Evolutionary conservation across 2,888 invertebrate genomes (phyloP).

Genomic region (Scaptomyza flava): DNA sequence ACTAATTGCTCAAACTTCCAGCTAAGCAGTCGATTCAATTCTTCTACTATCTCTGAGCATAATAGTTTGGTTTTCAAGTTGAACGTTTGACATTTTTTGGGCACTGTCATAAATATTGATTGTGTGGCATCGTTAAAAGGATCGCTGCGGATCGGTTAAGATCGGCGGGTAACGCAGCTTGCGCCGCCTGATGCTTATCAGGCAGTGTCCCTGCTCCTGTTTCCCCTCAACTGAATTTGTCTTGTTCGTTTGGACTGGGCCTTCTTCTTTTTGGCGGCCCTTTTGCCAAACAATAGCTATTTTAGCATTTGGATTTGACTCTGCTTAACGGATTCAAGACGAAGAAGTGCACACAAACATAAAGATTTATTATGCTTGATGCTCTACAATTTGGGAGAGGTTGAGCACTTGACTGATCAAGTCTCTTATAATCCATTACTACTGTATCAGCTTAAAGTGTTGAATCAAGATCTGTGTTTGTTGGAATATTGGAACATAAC

Average conservation of each 20-base stretch:
- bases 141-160: slow-evolving; percentile 45
- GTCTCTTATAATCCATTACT: too few species aligned
- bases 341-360: slow-evolving; percentile 40
- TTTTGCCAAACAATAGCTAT: slow-evolving; percentile 68
- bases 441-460: too few species aligned
- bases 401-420: too few species aligned
- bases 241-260: slow-evolving; percentile 37
- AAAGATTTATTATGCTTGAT: slow-evolving; percentile 67
- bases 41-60: not conserved
- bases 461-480: too few species aligned
- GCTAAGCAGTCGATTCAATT: slow-evolving; percentile 47
- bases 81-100: slow-evolving; percentile 37
- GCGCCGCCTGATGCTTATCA: slow-evolving; percentile 71
- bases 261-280: slow-evolving; percentile 44
- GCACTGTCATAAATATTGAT: slow-evolving; percentile 67
- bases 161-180: slow-evolving; percentile 57
- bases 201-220: slow-evolving; percentile 10
- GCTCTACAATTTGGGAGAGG: slow-evolving; percentile 47
- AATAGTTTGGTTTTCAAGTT: slow-evolving; percentile 18
- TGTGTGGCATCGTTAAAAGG: slow-evolving; percentile 51
- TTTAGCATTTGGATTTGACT: slow-evolving; percentile 69
- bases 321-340: slow-evolving; percentile 40
- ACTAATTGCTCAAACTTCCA: slow-evolving; percentile 78
- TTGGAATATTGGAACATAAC: too few species aligned
- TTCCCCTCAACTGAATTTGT: slow-evolving; percentile 60